Evolutionary conservation across 2,888 invertebrate species (phyloP).

Genomic region (Myopa testacea): DNA sequence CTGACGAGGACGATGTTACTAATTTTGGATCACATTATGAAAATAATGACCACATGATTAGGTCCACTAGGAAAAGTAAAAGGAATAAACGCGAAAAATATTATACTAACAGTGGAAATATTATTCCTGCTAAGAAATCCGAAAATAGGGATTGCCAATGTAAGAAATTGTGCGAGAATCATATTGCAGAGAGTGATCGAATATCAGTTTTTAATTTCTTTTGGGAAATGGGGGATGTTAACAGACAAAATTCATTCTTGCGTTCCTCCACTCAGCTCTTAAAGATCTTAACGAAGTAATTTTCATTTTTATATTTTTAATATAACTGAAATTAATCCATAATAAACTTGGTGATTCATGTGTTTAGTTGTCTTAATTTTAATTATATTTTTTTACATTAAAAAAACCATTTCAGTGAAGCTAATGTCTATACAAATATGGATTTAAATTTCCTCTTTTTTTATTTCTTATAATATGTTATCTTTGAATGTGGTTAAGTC

Average conservation of each 20-base stretch:
- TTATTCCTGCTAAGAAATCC: slow-evolving; percentile 19
- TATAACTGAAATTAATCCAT: no score
- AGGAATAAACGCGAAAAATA: slow-evolving; percentile 29
- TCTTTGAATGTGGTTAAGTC: no score
- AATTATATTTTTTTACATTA: no score
- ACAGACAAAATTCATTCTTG: slow-evolving; percentile 34
- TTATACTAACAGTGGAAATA: slow-evolving; percentile 35
- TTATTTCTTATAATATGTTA: no score
- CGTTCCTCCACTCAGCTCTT: not conserved
- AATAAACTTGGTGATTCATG: no score
- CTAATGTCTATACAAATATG: no score
- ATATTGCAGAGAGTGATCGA: slow-evolving; percentile 13
- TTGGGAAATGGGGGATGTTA: slow-evolving; percentile 31
- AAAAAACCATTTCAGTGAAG: no score
- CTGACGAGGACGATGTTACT: not conserved
- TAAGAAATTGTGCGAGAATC: slow-evolving; percentile 30
- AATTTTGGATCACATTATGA: not conserved
- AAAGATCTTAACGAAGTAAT: no score
- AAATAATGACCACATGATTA: not conserved
- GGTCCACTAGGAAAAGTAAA: not conserved
- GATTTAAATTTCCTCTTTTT: no score
- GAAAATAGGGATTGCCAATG: slow-evolving; percentile 37
- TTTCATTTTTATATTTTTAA: no score
- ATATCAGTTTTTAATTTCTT: slow-evolving; percentile 26
- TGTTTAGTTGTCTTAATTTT: no score